Percentiles rank a stretch among this genome's conserved stretches.
These are phyloP conservation scores for Notospermus geniculatus DNA, from an alignment of 1,140 invertebrate species.

Conservation along the genomic window DNA sequence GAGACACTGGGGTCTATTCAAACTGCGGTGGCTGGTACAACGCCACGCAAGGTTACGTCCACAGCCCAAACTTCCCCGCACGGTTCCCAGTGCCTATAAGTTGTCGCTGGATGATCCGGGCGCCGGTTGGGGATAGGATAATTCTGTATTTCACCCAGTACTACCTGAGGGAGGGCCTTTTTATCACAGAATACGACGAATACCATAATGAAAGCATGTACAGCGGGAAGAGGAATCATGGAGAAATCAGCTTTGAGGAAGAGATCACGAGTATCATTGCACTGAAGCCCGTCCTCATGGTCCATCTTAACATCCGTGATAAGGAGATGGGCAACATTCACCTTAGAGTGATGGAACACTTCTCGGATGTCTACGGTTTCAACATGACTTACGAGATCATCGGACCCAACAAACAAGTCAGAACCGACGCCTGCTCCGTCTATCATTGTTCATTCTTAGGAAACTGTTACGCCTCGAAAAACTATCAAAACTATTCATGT, in stretches of 20 bases:
- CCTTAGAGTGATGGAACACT: constrained; percentile 72
- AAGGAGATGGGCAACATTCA: constrained; percentile 74
- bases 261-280: constrained; percentile 59
- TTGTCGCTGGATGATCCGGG: constrained; percentile 83
- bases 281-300: constrained; percentile 71
- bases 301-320: constrained; percentile 69
- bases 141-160: constrained; percentile 84
- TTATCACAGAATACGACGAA: constrained; percentile 75
- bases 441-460: constrained; percentile 78
- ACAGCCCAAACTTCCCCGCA: constrained; percentile 79
- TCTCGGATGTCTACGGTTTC: constrained; percentile 85
- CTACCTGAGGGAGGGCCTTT: constrained; percentile 76
- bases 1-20: constrained; percentile 14
- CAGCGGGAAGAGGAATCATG: constrained; percentile 37
- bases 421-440: constrained; percentile 68
- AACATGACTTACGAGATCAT: constrained; percentile 87
- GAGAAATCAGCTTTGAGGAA: constrained; percentile 51
- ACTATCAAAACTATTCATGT: constrained; percentile 63
- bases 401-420: constrained; percentile 54
- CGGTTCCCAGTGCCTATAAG: constrained; percentile 75
- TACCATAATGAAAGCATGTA: constrained; percentile 32
- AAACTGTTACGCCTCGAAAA: constrained; percentile 70
- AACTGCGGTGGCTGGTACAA: constrained; percentile 34
- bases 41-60: constrained; percentile 59
- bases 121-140: constrained; percentile 62